Evolutionary conservation across 2,113 vertebrate genomes (phyloP), one percentile per base, ranked within the genome.

Genomic region (Dromaius novaehollandiae): DNA sequence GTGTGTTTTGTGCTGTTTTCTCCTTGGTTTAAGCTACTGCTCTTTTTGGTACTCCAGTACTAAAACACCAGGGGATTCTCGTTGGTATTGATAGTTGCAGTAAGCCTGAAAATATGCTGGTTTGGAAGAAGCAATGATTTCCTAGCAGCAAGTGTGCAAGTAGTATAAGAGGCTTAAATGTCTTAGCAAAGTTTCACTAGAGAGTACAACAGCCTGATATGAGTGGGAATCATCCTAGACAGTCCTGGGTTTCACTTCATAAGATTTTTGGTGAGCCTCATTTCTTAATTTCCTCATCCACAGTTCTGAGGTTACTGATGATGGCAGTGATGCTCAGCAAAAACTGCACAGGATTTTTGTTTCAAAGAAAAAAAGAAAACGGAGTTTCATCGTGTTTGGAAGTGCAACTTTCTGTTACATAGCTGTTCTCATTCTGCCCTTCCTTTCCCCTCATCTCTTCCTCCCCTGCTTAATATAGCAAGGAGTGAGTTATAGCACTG

Each of bases 21-120:
- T 87, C 0, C 90, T 86, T 22, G 34, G 1, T 71, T 38, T 64
- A 58, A 91, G 51, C 38, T 25, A 12, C 28, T 53, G 16, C 53
- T 86, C 26, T 5, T 69, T 0, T 0, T 79, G 17, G 40, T 80
- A 42, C 46, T 85, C 9, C 11, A 34, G 1, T 61, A 63, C 21
- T 86, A 58, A 36, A 82, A 13, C 40, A 80, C 10, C 5, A 50
- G n/a, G 32, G 4, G 0, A 42, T 82, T 89, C 32, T 87, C 3
- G 9, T 80, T 89, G 82, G 32, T 82, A 82, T 80, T 28, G 22
- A 25, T 82, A 51, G 19, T 83, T 20, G 1, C 24, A 56, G 48
- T 76, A 79, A 79, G 25, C 28, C 13, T 0, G 1, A n/a, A 42
- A 40, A 6, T 73, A 61, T 0, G 1, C 1, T 0, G 2, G 4